Base-by-base conservation (phyloP, 1,140 invertebrate species). In the Drosophila takahashii region DNA sequence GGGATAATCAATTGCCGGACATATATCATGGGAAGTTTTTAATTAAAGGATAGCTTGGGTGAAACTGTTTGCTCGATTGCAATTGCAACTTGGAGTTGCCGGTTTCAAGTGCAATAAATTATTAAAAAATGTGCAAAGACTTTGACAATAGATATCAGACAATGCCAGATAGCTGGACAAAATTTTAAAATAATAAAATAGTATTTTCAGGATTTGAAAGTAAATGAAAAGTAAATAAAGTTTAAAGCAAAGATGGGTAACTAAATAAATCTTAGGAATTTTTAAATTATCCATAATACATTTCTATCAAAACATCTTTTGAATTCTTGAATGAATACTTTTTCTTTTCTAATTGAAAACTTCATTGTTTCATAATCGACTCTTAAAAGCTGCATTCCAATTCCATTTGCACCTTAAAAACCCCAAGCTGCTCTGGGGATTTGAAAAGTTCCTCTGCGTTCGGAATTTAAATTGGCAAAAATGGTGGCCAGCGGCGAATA, bases 1-100 rank as follows among this genome's bases (percentile, higher is more conserved):
- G 37, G 16, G 48, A 37, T 41, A 59, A 65, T 66, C 54, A 50
- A 79, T 74, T 51, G 56, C 44, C 13, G 51, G 59, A 44, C 77
- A 69, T 69, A 57, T 57, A 79, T 79, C 69, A 67, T 45, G 39
- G 45, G 10, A 22, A 64, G 71, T 81, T 80, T 79, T 80, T 80
- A 80, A 80, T 79, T 79, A 80, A 69, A 61, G 29, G 36, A 36
- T 42, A 36, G 9, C 29, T 16, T 15, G 13, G 37, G 57, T 51
- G 16, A 54, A 64, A 67, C 41, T 65, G 22, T 52, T 42, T 18
- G 32, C 50, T 37, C 5, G 10, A 29, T 44, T 3, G 44, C 26
- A 50, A 44, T 42, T 41, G 9, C 36, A 58, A 18, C 32, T 56
- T 50, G 11, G 15, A 54, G 47, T 45, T 32, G 13, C 27, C 27